phyloP scores from a whole-genome alignment of 1,140 invertebrate species.

The Cydia strobilella region DNA sequence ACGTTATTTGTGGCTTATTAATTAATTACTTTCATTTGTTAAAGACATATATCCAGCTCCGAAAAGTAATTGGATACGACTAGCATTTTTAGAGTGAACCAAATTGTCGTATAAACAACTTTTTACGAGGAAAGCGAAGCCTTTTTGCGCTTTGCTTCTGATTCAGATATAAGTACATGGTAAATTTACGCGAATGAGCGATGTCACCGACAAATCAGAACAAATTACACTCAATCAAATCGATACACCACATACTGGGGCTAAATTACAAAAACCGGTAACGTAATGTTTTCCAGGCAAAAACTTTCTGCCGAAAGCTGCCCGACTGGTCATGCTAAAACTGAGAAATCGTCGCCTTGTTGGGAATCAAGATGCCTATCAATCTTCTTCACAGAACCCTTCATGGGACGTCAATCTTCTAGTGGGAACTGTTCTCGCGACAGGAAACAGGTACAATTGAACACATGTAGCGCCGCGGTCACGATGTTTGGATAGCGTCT shows the following conservation, averaged over 20 bases:
- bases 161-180: neutral
- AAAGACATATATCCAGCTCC: neutral
- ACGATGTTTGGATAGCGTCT: conserved; percentile 22
- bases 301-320: conserved; percentile 66
- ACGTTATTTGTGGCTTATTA: neutral
- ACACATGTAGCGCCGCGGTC: neutral
- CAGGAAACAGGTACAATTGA: conserved; percentile 28
- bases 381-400: conserved; percentile 23
- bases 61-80: neutral
- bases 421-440: neutral
- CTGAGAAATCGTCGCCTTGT: conserved; percentile 62
- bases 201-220: conserved; percentile 50
- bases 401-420: conserved; percentile 15
- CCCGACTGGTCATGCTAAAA: conserved; percentile 64
- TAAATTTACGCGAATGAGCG: conserved; percentile 31
- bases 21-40: neutral
- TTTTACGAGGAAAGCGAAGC: too few species aligned
- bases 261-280: conserved; percentile 56
- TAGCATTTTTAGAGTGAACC: neutral
- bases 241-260: neutral
- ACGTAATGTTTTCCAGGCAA: conserved; percentile 51
- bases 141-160: neutral
- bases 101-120: neutral
- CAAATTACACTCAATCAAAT: conserved; percentile 32
- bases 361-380: conserved; percentile 43